Conservation (phyloP, 2,888 invertebrate genomes). For the Diadromus collaris region DNA sequence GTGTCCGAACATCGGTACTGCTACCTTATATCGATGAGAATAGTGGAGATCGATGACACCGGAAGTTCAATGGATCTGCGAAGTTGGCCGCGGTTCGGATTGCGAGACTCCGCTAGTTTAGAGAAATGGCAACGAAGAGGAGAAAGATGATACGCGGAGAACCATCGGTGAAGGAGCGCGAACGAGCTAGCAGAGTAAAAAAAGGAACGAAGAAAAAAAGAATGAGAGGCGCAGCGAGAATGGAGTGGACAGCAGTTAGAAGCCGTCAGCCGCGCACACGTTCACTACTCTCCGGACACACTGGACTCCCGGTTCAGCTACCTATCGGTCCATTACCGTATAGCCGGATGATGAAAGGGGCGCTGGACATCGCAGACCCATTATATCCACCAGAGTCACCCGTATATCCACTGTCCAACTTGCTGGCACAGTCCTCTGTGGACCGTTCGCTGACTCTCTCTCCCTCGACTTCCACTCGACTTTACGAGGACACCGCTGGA, state of each 20-base stretch:
- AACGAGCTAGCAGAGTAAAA: background rate
- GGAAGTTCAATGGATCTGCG: conserved; percentile 46
- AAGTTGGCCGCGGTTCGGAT: conserved; percentile 37
- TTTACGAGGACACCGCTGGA: conserved; percentile 3
- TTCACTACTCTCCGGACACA: conserved; percentile 38
- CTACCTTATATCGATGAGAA: too few relatives aligned
- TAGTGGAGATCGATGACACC: conserved; percentile 43
- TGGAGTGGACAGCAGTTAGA: conserved; percentile 50
- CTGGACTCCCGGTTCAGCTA: conserved; percentile 54
- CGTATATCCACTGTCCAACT: conserved; percentile 48
- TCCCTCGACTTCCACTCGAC: conserved; percentile 17
- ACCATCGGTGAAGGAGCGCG: conserved; percentile 10
- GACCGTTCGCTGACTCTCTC: conserved; percentile 25
- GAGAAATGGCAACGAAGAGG: conserved; percentile 8
- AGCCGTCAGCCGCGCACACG: conserved; percentile 31
- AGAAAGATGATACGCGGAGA: conserved; percentile 18
- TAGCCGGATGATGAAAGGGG: conserved; percentile 61
- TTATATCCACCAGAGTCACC: conserved; percentile 56
- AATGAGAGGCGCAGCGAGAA: conserved; percentile 36
- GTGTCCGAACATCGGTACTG: too few relatives aligned
- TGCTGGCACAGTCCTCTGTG: conserved; percentile 43
- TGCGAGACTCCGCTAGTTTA: conserved; percentile 50
- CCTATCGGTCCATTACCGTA: conserved; percentile 63
- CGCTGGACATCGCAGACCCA: conserved; percentile 58
- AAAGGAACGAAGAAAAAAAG: background rate